A percentile compares a stretch with the other conserved stretches of the same genome.
These are phyloP conservation scores for Hydra vulgaris DNA, from an alignment of 30 jellyfish, hydroid and myxozoan species.

Conservation along the genomic window DNA sequence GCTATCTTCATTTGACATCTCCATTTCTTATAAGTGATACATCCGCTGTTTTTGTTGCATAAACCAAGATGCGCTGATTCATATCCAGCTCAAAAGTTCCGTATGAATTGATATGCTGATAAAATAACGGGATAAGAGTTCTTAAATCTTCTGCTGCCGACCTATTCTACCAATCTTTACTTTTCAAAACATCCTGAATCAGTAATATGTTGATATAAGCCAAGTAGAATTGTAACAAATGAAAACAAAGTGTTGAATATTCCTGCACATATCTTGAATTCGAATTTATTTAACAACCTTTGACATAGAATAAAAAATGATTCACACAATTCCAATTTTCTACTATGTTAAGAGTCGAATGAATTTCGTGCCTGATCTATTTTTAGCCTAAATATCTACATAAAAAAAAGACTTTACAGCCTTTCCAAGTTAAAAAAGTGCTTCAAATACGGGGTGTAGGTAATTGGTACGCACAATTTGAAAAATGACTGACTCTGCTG, in stretches of 20 bases:
- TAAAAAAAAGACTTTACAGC: not conserved
- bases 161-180: too few relatives aligned
- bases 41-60: too few relatives aligned
- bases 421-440: not conserved
- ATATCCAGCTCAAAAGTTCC: too few relatives aligned
- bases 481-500: not conserved
- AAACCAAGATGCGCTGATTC: too few relatives aligned
- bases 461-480: not conserved
- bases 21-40: too few relatives aligned
- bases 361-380: not conserved
- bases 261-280: not conserved
- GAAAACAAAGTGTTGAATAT: not conserved
- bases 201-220: not conserved
- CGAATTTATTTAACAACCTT: not conserved
- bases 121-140: too few relatives aligned
- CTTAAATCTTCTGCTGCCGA: too few relatives aligned
- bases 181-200: conserved; percentile 2
- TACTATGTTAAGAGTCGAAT: not conserved
- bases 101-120: too few relatives aligned
- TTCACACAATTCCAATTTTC: conserved; percentile 1
- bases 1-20: too few relatives aligned
- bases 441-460: not conserved
- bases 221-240: not conserved
- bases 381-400: conserved; percentile 1
- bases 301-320: not conserved